These are phyloP conservation scores for Pristionchus entomophagus DNA, from an alignment of 2,888 invertebrate genomes.

Conservation along the genomic window DNA sequence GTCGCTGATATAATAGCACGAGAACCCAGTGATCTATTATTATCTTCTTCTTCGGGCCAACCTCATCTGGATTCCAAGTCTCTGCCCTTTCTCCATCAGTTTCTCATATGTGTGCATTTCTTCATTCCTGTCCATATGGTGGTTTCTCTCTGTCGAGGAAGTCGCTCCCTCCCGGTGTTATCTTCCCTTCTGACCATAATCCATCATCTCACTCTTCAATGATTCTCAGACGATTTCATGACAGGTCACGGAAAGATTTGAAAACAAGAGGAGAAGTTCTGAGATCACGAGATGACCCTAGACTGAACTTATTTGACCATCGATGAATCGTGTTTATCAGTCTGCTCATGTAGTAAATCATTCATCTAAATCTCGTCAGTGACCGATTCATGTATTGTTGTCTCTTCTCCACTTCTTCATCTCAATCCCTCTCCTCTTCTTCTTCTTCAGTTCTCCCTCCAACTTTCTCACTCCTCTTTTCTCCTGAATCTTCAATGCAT, in stretches of 20 bases:
- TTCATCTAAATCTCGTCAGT: not conserved
- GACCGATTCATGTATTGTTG: not conserved
- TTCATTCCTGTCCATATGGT: too few species aligned
- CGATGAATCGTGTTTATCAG: not conserved
- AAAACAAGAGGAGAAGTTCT: not conserved
- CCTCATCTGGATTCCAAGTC: not conserved
- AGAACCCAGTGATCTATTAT: constrained; percentile 2
- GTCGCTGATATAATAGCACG: not conserved
- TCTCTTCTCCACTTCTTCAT: not conserved
- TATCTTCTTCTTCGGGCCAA: not conserved
- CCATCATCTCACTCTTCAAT: not conserved
- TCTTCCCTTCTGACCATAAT: not conserved
- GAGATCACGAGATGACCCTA: not conserved
- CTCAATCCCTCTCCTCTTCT: constrained; percentile 6
- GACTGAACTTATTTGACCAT: not conserved
- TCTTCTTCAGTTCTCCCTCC: not conserved
- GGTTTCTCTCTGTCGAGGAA: not conserved
- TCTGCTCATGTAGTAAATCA: not conserved
- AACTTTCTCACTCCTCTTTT: not conserved
- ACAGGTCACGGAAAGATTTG: not conserved
- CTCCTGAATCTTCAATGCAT: constrained; percentile 17
- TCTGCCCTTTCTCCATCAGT: too few species aligned
- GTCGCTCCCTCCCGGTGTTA: not conserved
- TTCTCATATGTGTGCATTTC: too few species aligned
- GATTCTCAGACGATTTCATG: too few species aligned